phyloP scores from a whole-genome alignment of 2,113 vertebrate species.

The Menidia beryllina region DNA sequence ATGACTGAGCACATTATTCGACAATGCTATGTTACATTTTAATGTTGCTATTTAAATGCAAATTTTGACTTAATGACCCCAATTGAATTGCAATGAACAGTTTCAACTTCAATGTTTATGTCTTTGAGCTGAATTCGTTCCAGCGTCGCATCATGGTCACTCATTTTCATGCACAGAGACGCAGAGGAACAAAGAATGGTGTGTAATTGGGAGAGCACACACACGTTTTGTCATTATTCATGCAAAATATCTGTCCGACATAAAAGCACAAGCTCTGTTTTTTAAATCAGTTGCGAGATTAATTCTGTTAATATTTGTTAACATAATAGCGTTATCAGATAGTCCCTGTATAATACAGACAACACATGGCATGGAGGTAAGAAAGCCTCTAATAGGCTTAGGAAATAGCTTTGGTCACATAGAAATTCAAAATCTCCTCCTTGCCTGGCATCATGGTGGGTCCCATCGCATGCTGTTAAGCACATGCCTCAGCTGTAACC shows the following conservation, averaged over 20 bases:
- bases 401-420: constrained; percentile 9
- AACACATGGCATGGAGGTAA: constrained; percentile 11
- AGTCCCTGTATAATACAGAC: constrained; percentile 12
- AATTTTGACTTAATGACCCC: constrained; percentile 77
- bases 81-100: constrained; percentile 64
- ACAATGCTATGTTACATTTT: constrained; percentile 66
- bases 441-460: constrained; percentile 34
- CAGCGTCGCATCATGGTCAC: constrained; percentile 40
- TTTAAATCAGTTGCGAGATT: constrained; percentile 26
- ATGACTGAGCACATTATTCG: constrained; percentile 73
- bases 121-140: constrained; percentile 44
- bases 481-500: constrained; percentile 66
- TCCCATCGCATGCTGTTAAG: constrained; percentile 39
- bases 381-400: constrained; percentile 10
- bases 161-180: constrained; percentile 10
- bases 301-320: constrained; percentile 22
- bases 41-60: constrained; percentile 82
- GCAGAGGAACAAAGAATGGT: constrained; percentile 7
- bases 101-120: constrained; percentile 69
- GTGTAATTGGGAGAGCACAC: constrained; percentile 10
- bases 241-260: constrained; percentile 24
- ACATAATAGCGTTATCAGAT: constrained; percentile 38
- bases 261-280: constrained; percentile 33
- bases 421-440: constrained; percentile 29
- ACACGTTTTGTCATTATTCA: constrained; percentile 21